Evolutionary conservation across 2,888 invertebrate genomes (phyloP).

Genomic region (Lordiphosa andalusiaca): DNA sequence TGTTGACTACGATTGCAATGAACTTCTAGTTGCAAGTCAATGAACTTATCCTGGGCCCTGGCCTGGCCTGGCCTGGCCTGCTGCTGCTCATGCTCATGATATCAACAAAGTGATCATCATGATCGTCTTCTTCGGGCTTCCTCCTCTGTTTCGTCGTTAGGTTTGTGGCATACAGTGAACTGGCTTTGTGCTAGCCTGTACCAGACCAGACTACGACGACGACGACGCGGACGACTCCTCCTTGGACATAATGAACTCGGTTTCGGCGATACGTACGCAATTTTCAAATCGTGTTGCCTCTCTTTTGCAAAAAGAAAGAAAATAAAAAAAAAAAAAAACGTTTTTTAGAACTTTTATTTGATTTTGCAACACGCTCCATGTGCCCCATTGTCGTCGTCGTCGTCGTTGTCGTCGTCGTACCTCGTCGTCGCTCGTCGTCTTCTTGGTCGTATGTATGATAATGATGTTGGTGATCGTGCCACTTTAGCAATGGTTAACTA

Average conservation of each 20-base stretch:
- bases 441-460: slow-evolving; percentile 58
- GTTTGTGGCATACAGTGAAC: slow-evolving; percentile 49
- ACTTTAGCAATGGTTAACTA: slow-evolving; percentile 73
- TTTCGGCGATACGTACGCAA: slow-evolving; percentile 66
- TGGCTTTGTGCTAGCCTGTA: slow-evolving; percentile 57
- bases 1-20: slow-evolving; percentile 67
- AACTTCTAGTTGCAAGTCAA: slow-evolving; percentile 72
- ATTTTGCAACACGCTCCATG: slow-evolving; percentile 56
- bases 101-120: slow-evolving; percentile 68
- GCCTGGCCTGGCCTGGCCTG: slow-evolving; percentile 22
- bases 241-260: slow-evolving; percentile 70
- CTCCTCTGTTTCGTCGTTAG: slow-evolving; percentile 26
- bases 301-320: slow-evolving; percentile 31
- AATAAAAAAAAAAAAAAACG: slow-evolving; percentile 21
- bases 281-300: slow-evolving; percentile 68
- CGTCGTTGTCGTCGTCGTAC: slow-evolving; percentile 12
- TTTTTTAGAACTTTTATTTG: slow-evolving; percentile 65
- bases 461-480: slow-evolving; percentile 76
- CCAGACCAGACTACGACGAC: slow-evolving; percentile 23
- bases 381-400: slow-evolving; percentile 37
- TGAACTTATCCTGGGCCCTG: slow-evolving; percentile 65
- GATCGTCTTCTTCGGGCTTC: slow-evolving; percentile 31
- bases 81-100: slow-evolving; percentile 45
- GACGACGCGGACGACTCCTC: slow-evolving; percentile 37
- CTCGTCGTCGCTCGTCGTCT: slow-evolving; percentile 13